These are phyloP conservation scores for Garra rufa DNA, from an alignment of 2,113 vertebrate species.

Conservation along the genomic window DNA sequence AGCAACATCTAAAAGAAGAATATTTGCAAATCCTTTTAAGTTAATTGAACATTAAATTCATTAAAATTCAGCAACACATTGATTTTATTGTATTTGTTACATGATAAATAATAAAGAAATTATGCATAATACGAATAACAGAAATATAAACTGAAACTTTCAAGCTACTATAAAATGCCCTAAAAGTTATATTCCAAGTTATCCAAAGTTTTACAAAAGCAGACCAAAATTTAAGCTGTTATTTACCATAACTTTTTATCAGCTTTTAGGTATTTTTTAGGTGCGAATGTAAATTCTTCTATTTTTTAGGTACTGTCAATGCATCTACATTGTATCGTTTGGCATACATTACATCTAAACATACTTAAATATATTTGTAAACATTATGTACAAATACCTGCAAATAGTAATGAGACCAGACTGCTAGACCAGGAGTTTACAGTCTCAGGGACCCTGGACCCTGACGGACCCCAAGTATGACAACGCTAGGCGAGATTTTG, in stretches of 20 bases:
- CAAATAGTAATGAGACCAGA: background rate
- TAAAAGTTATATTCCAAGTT: background rate
- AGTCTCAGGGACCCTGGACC: background rate
- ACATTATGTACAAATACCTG: background rate
- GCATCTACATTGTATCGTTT: background rate
- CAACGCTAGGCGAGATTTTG: background rate
- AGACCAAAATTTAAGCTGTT: background rate
- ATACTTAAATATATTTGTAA: background rate
- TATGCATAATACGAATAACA: background rate
- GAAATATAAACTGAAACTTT: background rate
- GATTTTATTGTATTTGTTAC: background rate
- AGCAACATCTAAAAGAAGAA: too few species aligned
- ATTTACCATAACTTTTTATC: background rate
- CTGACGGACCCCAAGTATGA: background rate
- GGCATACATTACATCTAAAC: background rate
- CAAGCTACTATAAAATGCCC: background rate
- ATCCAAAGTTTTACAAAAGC: background rate
- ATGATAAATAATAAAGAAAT: background rate
- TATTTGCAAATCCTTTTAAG: background rate
- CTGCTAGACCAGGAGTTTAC: background rate
- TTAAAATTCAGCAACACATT: too few species aligned
- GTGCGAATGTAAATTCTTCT: background rate
- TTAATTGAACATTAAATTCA: background rate
- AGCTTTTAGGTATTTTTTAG: too few species aligned
- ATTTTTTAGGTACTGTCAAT: background rate